Evolutionary conservation across 2,113 vertebrate genomes (phyloP).

Genomic region (Colaptes auratus): DNA sequence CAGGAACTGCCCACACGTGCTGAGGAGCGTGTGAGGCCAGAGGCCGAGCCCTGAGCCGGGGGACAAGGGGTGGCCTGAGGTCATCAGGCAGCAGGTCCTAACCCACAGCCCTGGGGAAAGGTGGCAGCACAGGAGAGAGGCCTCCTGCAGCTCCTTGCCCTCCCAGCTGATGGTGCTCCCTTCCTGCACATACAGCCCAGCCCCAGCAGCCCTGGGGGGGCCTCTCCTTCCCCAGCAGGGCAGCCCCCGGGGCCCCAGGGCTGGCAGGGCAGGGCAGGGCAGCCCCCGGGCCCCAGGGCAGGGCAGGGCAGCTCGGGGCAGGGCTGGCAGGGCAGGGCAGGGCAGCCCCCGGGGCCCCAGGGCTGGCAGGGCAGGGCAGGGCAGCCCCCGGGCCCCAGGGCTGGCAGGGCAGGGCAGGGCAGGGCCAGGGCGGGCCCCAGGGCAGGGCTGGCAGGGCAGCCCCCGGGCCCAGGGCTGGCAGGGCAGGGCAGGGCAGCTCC

Average conservation of each 20-base stretch:
- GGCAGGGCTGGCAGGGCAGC: too few relatives aligned
- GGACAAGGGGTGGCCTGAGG: fast-evolving
- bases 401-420: not conserved
- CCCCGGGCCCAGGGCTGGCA: too few relatives aligned
- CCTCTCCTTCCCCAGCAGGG: too few relatives aligned
- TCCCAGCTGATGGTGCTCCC: fast-evolving
- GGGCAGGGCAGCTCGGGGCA: too few relatives aligned
- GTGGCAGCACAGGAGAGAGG: not conserved
- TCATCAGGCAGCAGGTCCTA: not conserved
- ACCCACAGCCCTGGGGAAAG: not conserved
- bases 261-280: too few relatives aligned
- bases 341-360: too few relatives aligned
- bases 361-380: not conserved
- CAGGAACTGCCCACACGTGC: not conserved
- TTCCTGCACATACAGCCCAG: not conserved
- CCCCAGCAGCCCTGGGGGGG: not conserved
- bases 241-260: too few relatives aligned
- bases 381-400: too few relatives aligned
- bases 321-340: too few relatives aligned
- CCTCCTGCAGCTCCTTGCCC: not conserved
- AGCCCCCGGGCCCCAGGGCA: too few relatives aligned
- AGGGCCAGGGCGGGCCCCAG: too few relatives aligned
- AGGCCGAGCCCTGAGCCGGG: not conserved
- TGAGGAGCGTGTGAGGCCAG: not conserved
- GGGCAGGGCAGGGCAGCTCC: too few relatives aligned